These are phyloP conservation scores for Lerema accius DNA, from an alignment of 1,140 invertebrate genomes.

Conservation along the genomic window DNA sequence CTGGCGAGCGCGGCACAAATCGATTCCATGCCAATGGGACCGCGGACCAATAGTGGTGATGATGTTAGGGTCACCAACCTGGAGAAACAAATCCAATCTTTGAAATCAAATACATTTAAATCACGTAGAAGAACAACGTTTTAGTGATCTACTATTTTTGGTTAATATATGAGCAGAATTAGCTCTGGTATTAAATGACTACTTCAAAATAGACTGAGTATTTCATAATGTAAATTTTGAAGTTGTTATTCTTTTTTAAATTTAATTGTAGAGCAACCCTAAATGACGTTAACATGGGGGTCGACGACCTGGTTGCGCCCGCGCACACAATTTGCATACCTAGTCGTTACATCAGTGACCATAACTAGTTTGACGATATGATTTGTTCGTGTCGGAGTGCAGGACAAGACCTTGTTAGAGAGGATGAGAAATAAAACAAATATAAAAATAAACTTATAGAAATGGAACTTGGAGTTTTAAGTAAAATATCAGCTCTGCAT, in stretches of 20 bases:
- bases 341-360: constrained; percentile 63
- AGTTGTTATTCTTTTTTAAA: background rate
- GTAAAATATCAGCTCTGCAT: too few species aligned
- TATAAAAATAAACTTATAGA: constrained; percentile 10
- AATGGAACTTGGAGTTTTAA: too few species aligned
- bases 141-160: too few species aligned
- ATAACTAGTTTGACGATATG: constrained; percentile 64
- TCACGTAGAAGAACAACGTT: too few species aligned
- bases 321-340: constrained; percentile 67
- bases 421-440: constrained; percentile 15
- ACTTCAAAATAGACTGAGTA: too few species aligned
- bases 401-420: constrained; percentile 51
- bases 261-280: constrained; percentile 18
- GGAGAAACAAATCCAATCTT: background rate
- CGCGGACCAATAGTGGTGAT: constrained; percentile 36
- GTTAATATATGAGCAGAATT: too few species aligned
- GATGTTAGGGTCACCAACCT: constrained; percentile 5
- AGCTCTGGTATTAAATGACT: too few species aligned
- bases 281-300: constrained; percentile 48
- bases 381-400: constrained; percentile 55
- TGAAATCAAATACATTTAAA: background rate
- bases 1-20: constrained; percentile 60
- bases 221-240: too few species aligned
- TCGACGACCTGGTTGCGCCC: constrained; percentile 56
- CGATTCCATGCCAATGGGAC: constrained; percentile 56